Conservation (phyloP, 2,888 invertebrate genomes). For the Trachelus stipa region DNA sequence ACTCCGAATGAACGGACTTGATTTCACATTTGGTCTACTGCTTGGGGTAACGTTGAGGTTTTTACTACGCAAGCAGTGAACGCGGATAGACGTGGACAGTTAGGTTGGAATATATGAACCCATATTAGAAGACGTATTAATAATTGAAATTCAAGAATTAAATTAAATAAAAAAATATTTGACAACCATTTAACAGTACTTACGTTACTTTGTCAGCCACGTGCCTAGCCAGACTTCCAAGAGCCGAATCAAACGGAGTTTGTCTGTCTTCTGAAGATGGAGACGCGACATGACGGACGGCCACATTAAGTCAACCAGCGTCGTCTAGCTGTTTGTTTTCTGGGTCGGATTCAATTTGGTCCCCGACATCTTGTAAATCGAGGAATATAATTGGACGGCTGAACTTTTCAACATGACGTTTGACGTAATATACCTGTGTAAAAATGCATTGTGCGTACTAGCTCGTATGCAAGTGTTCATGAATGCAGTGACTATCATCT, state of each 20-base stretch:
- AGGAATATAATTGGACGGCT: constrained; percentile 54
- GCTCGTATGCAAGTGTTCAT: not conserved
- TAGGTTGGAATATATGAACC: not conserved
- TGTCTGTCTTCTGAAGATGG: constrained; percentile 38
- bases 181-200: not conserved
- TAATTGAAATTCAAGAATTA: not conserved
- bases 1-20: not conserved
- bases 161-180: not conserved
- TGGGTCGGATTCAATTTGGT: constrained; percentile 59
- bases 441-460: constrained; percentile 30
- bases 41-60: not conserved
- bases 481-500: constrained; percentile 18
- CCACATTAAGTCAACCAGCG: constrained; percentile 51
- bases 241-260: constrained; percentile 40
- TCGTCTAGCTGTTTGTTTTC: constrained; percentile 44
- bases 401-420: constrained; percentile 47
- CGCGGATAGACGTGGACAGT: not conserved
- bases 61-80: not conserved
- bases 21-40: not conserved
- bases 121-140: not conserved
- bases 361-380: constrained; percentile 51
- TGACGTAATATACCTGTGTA: constrained; percentile 44
- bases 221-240: constrained; percentile 45
- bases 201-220: constrained; percentile 28
- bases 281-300: constrained; percentile 51